Evolutionary conservation across 2,113 vertebrate species (phyloP).

Genomic region (Cyprinodon brontotheroides): DNA sequence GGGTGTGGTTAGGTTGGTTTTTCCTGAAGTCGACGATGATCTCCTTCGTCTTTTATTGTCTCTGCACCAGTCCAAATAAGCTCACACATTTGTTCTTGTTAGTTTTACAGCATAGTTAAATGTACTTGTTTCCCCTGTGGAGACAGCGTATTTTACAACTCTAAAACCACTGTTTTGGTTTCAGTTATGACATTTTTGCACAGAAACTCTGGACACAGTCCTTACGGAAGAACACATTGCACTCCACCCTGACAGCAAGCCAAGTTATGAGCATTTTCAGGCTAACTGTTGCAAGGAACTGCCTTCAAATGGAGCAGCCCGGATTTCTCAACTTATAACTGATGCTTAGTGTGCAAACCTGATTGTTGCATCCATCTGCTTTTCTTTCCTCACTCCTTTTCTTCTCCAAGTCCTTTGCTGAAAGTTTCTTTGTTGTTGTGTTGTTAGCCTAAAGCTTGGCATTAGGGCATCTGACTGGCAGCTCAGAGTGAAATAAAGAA

Average conservation of each 20-base stretch:
- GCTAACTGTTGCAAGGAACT: conserved; percentile 50
- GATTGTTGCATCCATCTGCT: conserved; percentile 38
- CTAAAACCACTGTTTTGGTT: background rate
- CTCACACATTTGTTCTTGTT: too few species aligned
- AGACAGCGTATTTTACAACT: too few species aligned
- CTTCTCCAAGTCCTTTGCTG: conserved; percentile 18
- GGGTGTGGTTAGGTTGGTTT: too few species aligned
- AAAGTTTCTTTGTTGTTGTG: conserved; percentile 32
- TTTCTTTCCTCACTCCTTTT: conserved; percentile 44
- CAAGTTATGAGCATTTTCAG: conserved; percentile 42
- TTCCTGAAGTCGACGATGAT: too few species aligned
- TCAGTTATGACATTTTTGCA: background rate
- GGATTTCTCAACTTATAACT: conserved; percentile 34
- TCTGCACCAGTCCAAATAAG: too few species aligned
- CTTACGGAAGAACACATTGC: conserved; percentile 33
- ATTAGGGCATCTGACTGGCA: conserved; percentile 23
- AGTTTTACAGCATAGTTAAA: too few species aligned
- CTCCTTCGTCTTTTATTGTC: too few species aligned
- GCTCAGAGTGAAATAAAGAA: conserved; percentile 13
- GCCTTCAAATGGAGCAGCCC: conserved; percentile 29
- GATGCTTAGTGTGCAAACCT: conserved; percentile 41
- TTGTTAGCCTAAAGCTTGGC: conserved; percentile 25
- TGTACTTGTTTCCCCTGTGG: too few species aligned
- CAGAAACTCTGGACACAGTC: background rate
- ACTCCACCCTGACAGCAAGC: conserved; percentile 10